Base-by-base conservation (phyloP, 2,113 vertebrate species). In the Meles meles region DNA sequence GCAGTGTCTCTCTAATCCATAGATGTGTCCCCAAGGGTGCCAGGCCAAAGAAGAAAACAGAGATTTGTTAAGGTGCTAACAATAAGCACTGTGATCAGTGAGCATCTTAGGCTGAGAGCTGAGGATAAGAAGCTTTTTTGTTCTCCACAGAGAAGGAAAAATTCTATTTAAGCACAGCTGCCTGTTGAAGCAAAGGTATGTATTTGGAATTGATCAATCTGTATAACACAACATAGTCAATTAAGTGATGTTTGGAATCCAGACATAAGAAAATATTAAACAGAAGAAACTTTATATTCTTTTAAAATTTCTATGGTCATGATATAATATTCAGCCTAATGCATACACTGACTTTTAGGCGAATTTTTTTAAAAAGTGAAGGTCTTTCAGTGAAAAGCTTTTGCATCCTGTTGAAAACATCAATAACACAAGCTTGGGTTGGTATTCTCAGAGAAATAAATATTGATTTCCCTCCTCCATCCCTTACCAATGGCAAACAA, bases 381-480 rank as follows among this genome's bases (percentile, higher is more conserved):
- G 97, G 96, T 81, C 91, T 96, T 98, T 83, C 85, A 96, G 92
- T 67, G 89, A 97, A 98, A 98, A 98, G 10, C 63, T 91, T 97
- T 98, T 98, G 76, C 91, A 80, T 49, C 79, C 93, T 94, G 52
- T 96, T 96, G 92, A 97, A 98, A 98, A 98, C 97, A 99, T 98
- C 98, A 96, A 97, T 98, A 98, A 47, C 77, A 55, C 93, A 98
- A 86, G 81, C 94, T 42, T 8, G 4, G 72, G 18, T 69, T 97
- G 85, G 74, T 94, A 84, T 83, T 98, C 42, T 97, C 83, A 97
- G 94, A 98, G 77, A 98, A 98, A 97, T 97, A 98, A 98, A 97
- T 98, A 98, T 98, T 97, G 98, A 98, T 98, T 99, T 98, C 95
- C 44, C 29, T 91, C 85, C 94, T 98, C 88, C 87, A 49, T 95